Conservation (phyloP, 2,113 vertebrate genomes). For the Chitala chitala region DNA sequence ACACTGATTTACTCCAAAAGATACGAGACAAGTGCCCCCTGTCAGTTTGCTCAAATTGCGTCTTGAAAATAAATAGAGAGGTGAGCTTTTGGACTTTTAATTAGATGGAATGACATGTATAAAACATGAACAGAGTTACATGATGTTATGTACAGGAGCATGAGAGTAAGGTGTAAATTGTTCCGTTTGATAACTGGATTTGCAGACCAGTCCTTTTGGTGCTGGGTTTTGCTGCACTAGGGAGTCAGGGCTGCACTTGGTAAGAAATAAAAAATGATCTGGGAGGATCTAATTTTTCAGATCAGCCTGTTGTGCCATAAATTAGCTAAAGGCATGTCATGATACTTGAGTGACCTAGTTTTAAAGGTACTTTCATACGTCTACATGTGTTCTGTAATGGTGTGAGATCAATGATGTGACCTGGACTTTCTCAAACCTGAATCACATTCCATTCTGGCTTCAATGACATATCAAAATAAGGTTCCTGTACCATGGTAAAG, state of each 20-base stretch:
- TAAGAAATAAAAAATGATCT: constrained; percentile 21
- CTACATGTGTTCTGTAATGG: background rate
- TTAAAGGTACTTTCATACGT: constrained; percentile 14
- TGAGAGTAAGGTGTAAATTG: background rate
- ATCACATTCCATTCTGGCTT: background rate
- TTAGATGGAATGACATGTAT: no score
- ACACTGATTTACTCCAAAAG: no score
- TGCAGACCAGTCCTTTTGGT: background rate
- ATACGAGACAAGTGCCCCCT: no score
- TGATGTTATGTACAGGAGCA: background rate
- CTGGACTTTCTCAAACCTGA: background rate
- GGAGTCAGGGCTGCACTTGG: constrained; percentile 16
- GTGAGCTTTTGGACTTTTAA: no score
- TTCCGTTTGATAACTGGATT: constrained; percentile 4
- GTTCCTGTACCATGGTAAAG: background rate
- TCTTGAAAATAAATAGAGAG: no score
- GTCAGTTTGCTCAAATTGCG: no score
- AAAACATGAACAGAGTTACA: no score
- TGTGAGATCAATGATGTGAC: background rate
- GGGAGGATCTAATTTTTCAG: constrained; percentile 21
- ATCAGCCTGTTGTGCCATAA: constrained; percentile 26
- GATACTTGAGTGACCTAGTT: constrained; percentile 26
- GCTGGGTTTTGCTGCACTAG: constrained; percentile 12
- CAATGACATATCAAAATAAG: background rate
- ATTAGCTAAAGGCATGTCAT: constrained; percentile 27